Percentiles rank a stretch among this genome's conserved stretches.
Evolutionary conservation across 2,113 vertebrate species (phyloP).

Genomic region (Mionectes macconnelli): DNA sequence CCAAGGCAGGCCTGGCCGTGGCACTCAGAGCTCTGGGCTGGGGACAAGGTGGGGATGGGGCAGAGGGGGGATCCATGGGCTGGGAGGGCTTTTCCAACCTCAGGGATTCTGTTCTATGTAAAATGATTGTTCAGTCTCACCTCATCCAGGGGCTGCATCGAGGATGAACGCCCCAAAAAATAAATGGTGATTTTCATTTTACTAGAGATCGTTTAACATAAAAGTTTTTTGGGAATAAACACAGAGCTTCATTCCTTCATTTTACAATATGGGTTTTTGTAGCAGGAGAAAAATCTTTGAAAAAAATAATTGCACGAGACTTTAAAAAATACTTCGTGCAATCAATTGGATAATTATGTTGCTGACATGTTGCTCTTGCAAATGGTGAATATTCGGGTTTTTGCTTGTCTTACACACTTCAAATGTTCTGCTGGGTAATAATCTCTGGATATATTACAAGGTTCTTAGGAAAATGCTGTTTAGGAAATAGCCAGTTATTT

Average conservation of each 20-base stretch:
- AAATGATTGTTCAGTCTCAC: not conserved
- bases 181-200: not conserved
- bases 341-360: not conserved
- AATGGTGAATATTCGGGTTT: not conserved
- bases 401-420: not conserved
- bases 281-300: not conserved
- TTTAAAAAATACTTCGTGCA: not conserved
- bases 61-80: accelerated
- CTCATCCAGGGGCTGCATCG: not conserved
- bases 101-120: not conserved
- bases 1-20: not conserved
- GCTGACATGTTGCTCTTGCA: not conserved
- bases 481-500: not conserved
- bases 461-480: not conserved
- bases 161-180: not conserved
- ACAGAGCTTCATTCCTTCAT: not conserved
- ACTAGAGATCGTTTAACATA: not conserved
- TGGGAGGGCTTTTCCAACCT: not conserved
- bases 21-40: not conserved
- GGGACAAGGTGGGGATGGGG: accelerated
- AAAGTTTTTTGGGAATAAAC: not conserved
- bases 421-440: not conserved
- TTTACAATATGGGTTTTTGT: not conserved
- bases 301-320: not conserved
- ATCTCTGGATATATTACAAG: not conserved